Percentiles rank a stretch among this genome's conserved stretches.
These are phyloP conservation scores for Archivesica marissinica DNA, from an alignment of 1,140 invertebrate genomes.

Conservation along the genomic window DNA sequence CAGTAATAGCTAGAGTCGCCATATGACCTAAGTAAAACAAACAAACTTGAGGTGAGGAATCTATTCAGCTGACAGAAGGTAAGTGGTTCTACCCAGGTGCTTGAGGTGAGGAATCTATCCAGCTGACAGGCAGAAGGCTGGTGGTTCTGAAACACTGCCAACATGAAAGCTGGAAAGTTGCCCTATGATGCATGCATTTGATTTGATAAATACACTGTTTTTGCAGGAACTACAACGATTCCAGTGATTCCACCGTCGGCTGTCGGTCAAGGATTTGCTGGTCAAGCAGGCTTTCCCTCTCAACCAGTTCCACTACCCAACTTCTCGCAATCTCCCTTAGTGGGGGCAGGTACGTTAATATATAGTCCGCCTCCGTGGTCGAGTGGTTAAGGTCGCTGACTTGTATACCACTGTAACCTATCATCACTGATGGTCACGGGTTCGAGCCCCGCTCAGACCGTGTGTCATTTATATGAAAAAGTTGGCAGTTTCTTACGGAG, in stretches of 20 bases:
- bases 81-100: neutral
- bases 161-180: neutral
- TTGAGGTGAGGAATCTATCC: too few relatives aligned
- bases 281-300: slow-evolving; percentile 1
- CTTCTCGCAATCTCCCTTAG: slow-evolving; percentile 38
- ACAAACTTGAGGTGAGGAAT: too few relatives aligned
- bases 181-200: neutral
- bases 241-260: slow-evolving; percentile 72
- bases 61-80: too few relatives aligned
- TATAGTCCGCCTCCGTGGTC: too few relatives aligned
- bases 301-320: slow-evolving; percentile 56
- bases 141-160: neutral
- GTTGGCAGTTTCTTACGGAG: too few relatives aligned
- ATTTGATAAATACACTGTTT: neutral
- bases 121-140: neutral
- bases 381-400: too few relatives aligned
- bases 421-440: too few relatives aligned
- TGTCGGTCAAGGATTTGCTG: slow-evolving; percentile 7
- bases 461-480: too few relatives aligned
- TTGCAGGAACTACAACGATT: slow-evolving; percentile 78
- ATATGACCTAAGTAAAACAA: too few relatives aligned
- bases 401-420: too few relatives aligned
- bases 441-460: too few relatives aligned
- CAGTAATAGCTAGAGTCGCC: too few relatives aligned
- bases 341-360: slow-evolving; percentile 33